Conservation (phyloP, 2,888 invertebrate genomes). For the Dasysyrphus albostriatus region DNA sequence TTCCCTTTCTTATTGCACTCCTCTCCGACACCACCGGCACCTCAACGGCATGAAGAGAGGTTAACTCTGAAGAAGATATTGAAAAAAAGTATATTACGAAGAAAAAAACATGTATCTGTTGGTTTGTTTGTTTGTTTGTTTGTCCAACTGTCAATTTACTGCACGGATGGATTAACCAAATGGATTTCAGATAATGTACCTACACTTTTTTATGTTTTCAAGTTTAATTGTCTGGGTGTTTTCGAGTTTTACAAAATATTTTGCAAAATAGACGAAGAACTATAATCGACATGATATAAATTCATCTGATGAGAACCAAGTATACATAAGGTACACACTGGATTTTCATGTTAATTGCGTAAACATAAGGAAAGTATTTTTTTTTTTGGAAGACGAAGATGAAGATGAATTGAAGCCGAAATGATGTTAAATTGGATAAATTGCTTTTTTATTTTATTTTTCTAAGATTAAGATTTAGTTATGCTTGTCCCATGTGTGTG, state of each 20-base stretch:
- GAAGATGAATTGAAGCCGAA: conserved; percentile 55
- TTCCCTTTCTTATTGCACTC: neutral
- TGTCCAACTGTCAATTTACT: conserved; percentile 73
- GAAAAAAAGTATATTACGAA: neutral
- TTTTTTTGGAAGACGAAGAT: conserved; percentile 25
- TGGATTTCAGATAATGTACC: conserved; percentile 71
- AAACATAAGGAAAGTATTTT: conserved; percentile 31
- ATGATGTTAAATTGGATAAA: conserved; percentile 1
- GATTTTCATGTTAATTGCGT: conserved; percentile 56
- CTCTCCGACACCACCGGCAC: neutral
- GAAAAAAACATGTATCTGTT: conserved; percentile 69
- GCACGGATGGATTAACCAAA: conserved; percentile 73
- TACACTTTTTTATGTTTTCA: conserved; percentile 45
- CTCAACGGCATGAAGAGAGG: neutral
- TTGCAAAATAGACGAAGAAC: conserved; percentile 50
- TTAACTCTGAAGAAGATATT: neutral
- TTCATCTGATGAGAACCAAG: conserved; percentile 32
- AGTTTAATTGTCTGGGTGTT: conserved; percentile 65
- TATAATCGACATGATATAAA: conserved; percentile 3
- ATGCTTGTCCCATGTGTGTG: conserved; percentile 34
- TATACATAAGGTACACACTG: neutral
- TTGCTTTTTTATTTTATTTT: conserved; percentile 18
- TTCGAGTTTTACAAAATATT: conserved; percentile 58
- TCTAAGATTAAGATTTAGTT: conserved; percentile 31
- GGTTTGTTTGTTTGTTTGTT: conserved; percentile 75